These are phyloP conservation scores for Leptoclinus maculatus DNA, from an alignment of 2,797 vertebrate genomes.

Conservation along the genomic window DNA sequence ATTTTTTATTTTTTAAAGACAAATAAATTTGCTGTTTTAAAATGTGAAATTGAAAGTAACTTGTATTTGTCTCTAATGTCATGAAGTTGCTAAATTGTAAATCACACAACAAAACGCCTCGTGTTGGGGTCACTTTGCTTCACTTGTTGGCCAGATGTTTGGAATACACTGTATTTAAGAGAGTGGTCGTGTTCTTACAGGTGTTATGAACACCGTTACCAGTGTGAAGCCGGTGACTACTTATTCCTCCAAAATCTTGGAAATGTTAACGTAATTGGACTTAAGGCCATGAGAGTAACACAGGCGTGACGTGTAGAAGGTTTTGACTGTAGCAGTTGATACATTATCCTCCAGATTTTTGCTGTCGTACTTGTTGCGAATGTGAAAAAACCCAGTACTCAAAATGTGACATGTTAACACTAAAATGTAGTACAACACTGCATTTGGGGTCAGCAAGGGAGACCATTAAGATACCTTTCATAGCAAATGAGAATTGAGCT, in stretches of 20 bases:
- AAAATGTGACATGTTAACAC: background rate
- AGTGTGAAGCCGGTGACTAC: background rate
- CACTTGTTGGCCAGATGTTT: background rate
- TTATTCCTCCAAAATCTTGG: background rate
- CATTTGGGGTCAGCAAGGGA: background rate
- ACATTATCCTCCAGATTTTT: background rate
- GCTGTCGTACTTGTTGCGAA: background rate
- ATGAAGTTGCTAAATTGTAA: background rate
- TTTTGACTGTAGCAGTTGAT: background rate
- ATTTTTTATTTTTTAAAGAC: conserved; percentile 83
- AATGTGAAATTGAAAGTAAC: conserved; percentile 70
- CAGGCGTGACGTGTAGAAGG: too few relatives aligned
- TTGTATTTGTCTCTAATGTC: conserved; percentile 17
- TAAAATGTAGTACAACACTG: background rate
- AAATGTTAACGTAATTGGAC: background rate
- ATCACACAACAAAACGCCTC: background rate
- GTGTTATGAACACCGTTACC: background rate
- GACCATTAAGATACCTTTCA: background rate
- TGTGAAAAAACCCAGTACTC: background rate
- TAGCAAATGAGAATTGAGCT: background rate
- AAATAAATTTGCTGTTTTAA: conserved; percentile 91
- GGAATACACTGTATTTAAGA: background rate
- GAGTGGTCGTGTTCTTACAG: background rate
- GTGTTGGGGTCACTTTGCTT: background rate
- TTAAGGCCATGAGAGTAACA: background rate